Percentiles rank a stretch among this genome's conserved stretches.
phyloP scores from a whole-genome alignment of 2,888 invertebrate genomes.

The Steinernema carpocapsae region DNA sequence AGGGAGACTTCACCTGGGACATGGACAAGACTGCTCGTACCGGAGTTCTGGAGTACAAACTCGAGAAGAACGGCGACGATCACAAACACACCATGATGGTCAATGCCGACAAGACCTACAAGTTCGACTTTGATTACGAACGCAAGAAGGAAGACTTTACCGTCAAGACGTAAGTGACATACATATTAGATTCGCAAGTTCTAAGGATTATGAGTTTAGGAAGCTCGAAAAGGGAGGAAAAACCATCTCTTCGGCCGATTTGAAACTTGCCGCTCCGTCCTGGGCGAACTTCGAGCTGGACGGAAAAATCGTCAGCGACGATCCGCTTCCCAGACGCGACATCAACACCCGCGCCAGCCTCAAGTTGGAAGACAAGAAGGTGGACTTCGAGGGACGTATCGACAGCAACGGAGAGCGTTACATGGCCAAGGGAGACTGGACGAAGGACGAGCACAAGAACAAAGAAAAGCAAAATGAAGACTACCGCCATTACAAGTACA shows the following conservation, averaged over 20 bases:
- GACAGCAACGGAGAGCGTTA: constrained; percentile 32
- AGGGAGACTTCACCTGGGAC: constrained; percentile 33
- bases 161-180: constrained; percentile 10
- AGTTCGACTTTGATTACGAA: background rate
- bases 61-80: constrained; percentile 27
- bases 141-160: constrained; percentile 12
- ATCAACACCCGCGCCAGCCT: constrained; percentile 12
- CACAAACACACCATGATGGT: constrained; percentile 2
- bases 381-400: constrained; percentile 15
- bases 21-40: constrained; percentile 16
- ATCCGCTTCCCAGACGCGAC: constrained; percentile 4
- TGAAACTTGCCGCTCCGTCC: background rate
- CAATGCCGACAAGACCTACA: constrained; percentile 22
- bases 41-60: background rate
- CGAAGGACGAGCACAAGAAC: constrained; percentile 33
- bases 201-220: too few species aligned
- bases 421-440: constrained; percentile 23
- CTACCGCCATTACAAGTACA: constrained; percentile 23
- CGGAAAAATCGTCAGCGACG: constrained; percentile 10
- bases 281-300: constrained; percentile 18
- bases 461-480: too few species aligned
- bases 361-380: constrained; percentile 6
- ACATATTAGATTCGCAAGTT: too few species aligned
- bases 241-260: background rate
- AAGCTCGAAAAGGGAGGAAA: constrained; percentile 20